Evolutionary conservation across 2,797 vertebrate species (phyloP), one percentile per base, ranked within the genome.

Genomic region (Melopsittacus undulatus): DNA sequence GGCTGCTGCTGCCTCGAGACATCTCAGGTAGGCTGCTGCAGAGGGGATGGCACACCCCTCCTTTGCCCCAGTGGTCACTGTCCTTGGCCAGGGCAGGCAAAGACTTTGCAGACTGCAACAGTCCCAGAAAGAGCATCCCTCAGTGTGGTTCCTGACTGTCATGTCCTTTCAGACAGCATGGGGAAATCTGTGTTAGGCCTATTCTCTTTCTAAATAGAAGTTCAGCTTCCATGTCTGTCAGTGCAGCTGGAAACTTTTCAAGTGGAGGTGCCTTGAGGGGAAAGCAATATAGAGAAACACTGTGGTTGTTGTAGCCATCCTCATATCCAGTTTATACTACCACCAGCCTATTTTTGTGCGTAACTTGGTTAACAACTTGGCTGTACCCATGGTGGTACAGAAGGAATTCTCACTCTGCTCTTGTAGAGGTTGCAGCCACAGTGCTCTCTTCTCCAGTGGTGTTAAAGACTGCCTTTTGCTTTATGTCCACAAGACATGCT

Each of bases 171-270:
- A 62, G 45, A 78, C 83, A 92, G 21, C 64, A 0, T 51, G 42
- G 38, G 67, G 83, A 79, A 90, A 77, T 80, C 59, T 89, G 23
- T 59, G 42, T 83, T 66, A 82, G 82, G 36, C 34, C 43, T 84
- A 23, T 57, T 93, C 43, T 88, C n/a, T 89, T 74, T 74, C 61
- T 91, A 86, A 96, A 91, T 10, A 90, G 45, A 75, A 74, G 13
- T 76, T 92, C 56, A 74, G 32, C 48, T 85, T 95, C 93, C 66
- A 91, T 66, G 56, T 49, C n/a, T 40, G 46, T 76, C 67, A 56
- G 66, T 26, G 16, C 3, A 10, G 51, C 36, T 92, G 51, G 36
- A 84, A 93, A 51, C 7, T 18, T 88, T 88, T 70, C 43, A 79
- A 57, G 19, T 8, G 30, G 14, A 87, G 62, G 6, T 83, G 34